Base-by-base conservation (phyloP, 2,113 vertebrate species). In the Festucalex cinctus region DNA sequence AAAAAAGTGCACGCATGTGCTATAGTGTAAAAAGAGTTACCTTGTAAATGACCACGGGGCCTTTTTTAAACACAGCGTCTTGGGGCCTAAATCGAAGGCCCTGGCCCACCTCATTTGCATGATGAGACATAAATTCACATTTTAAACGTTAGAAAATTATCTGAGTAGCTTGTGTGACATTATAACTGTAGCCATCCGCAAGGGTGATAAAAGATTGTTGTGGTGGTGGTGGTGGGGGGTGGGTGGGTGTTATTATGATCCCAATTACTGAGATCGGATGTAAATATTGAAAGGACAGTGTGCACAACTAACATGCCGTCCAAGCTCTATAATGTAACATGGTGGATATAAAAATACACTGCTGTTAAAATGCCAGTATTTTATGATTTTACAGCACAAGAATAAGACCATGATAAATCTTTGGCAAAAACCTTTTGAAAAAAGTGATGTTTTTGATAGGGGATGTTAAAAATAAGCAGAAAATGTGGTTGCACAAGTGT, bases 131-230 rank as follows among this genome's bases (percentile, higher is more conserved):
- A 90, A 92, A 92, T 87, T 89, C 88, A 81, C 78, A 82, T 91
- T 91, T 89, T 88, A 90, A 85, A 81, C 80, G 76, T 79, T 68
- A 74, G 79, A 85, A 85, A 86, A 93, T 91, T 89, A 86, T 80
- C 61, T 35, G 48, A 66, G 86, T 77, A 69, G 65, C 66, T 78
- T 73, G 75, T 75, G 70, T 76, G 70, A 90, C 90, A 93, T 89
- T 77, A 76, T 86, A 90, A 93, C 90, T 82, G 82, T 62, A 58
- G 57, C 80, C 56, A 66, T 76, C 66, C 43, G 73, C 69, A 68
- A 77, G 68, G 76, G 77, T 69, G 68, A 64, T 69, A 66, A 35
- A 66, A 71, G 78, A 66, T 67, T 72, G 71, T 69, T 65, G 63
- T 74, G 2, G 28, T 2, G 28, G 2, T 2, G 28, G 74, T 17